Evolutionary conservation across 2,888 invertebrate species (phyloP).

Genomic region (Bhutanitis thaidina): DNA sequence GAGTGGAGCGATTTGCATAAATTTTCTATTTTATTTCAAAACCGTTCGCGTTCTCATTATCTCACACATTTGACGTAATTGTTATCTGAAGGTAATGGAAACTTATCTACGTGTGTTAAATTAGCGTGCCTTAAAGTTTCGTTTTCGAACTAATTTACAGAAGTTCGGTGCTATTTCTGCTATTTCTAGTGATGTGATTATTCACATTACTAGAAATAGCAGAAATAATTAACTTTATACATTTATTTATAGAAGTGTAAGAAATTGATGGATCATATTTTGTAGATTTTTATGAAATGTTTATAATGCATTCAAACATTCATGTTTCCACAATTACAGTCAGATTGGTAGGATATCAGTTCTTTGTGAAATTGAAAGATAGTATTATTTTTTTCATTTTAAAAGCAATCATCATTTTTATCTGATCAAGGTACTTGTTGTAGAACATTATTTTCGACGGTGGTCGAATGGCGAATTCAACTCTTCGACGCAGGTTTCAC

Average conservation of each 20-base stretch:
- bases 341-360: too few relatives aligned
- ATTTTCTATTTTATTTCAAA: conserved; percentile 22
- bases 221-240: neutral
- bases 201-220: too few relatives aligned
- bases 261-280: neutral
- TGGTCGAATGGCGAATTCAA: too few relatives aligned
- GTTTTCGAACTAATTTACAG: neutral
- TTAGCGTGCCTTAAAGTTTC: conserved; percentile 5
- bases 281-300: neutral
- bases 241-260: neutral
- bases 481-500: too few relatives aligned
- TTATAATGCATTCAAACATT: too few relatives aligned
- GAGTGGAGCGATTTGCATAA: conserved; percentile 23
- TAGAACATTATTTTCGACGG: too few relatives aligned
- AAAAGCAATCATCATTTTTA: too few relatives aligned
- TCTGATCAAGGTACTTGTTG: too few relatives aligned
- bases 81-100: conserved; percentile 10
- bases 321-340: too few relatives aligned
- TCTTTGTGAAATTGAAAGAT: too few relatives aligned
- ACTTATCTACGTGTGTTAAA: conserved; percentile 1
- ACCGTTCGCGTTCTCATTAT: neutral
- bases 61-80: conserved; percentile 9
- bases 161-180: neutral
- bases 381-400: too few relatives aligned
- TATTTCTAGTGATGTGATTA: neutral